A percentile compares a stretch with the other conserved stretches of the same genome.
Evolutionary conservation across 2,113 vertebrate species (phyloP).

Genomic region (Esox niger): DNA sequence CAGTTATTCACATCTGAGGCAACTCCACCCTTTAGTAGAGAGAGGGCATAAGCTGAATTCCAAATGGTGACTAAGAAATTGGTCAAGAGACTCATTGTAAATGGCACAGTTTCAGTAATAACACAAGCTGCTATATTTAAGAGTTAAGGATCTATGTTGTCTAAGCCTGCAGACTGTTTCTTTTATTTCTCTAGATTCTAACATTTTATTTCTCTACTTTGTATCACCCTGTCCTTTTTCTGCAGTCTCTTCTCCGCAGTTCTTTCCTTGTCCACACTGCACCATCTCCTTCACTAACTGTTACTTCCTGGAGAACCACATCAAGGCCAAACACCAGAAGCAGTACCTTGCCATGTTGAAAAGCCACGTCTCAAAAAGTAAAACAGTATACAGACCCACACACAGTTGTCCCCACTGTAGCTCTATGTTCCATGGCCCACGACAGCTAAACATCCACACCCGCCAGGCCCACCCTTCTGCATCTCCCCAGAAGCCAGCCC

Average conservation of each 20-base stretch:
- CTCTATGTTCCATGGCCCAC: slow-evolving; percentile 70
- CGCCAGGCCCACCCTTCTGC: slow-evolving; percentile 63
- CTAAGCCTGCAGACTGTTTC: too few species aligned
- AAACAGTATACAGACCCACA: slow-evolving; percentile 55
- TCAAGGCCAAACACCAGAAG: slow-evolving; percentile 76
- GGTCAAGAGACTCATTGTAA: too few species aligned
- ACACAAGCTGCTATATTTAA: too few species aligned
- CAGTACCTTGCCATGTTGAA: slow-evolving; percentile 69
- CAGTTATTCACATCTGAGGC: too few species aligned
- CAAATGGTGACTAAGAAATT: too few species aligned
- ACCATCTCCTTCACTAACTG: slow-evolving; percentile 69
- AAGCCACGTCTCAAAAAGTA: slow-evolving; percentile 53
- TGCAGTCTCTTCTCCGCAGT: slow-evolving; percentile 25
- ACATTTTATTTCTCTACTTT: neutral
- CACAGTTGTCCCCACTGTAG: slow-evolving; percentile 70
- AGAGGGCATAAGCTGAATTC: too few species aligned
- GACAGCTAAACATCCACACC: slow-evolving; percentile 65
- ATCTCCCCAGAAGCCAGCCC: slow-evolving; percentile 36
- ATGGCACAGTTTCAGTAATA: too few species aligned
- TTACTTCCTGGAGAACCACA: slow-evolving; percentile 73
- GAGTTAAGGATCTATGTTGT: too few species aligned
- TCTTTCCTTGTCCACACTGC: slow-evolving; percentile 74
- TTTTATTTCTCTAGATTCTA: neutral
- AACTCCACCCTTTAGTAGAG: too few species aligned
- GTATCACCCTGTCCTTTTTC: slow-evolving; percentile 21